phyloP scores from a whole-genome alignment of 2,888 invertebrate genomes.

The Gnatocerus cornutus region DNA sequence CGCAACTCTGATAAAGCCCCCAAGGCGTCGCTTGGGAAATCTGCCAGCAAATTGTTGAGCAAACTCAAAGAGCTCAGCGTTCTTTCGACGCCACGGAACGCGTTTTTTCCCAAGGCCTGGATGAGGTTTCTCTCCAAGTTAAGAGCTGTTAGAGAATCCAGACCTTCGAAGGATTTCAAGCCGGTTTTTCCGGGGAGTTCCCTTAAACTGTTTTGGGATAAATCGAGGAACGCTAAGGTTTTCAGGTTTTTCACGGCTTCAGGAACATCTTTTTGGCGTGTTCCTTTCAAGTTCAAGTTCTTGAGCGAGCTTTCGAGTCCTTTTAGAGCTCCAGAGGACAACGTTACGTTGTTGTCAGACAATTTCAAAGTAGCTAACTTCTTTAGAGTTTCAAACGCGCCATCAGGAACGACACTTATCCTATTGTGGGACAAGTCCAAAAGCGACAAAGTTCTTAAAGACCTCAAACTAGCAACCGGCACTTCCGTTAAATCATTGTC shows the following conservation, averaged over 20 bases:
- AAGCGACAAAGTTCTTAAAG: conserved; percentile 81
- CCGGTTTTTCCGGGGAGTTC: conserved; percentile 83
- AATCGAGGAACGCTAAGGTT: conserved; percentile 89
- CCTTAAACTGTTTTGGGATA: conserved; percentile 90
- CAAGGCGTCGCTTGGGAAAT: conserved; percentile 89
- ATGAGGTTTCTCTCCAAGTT: conserved; percentile 92
- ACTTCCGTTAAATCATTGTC: conserved; percentile 87
- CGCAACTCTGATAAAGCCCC: conserved; percentile 84
- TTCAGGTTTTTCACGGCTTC: conserved; percentile 84
- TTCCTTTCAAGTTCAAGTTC: conserved; percentile 92
- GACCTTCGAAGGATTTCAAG: conserved; percentile 80
- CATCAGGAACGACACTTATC: conserved; percentile 81
- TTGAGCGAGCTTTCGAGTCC: conserved; percentile 88
- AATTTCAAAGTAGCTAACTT: conserved; percentile 87
- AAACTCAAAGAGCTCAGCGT: conserved; percentile 91
- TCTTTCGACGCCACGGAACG: conserved; percentile 86
- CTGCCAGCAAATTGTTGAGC: conserved; percentile 89
- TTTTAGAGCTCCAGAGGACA: conserved; percentile 81
- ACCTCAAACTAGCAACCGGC: conserved; percentile 82
- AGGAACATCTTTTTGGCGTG: conserved; percentile 85
- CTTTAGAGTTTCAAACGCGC: conserved; percentile 82
- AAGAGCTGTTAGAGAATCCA: conserved; percentile 88
- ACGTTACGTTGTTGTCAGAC: conserved; percentile 89
- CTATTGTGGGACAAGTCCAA: conserved; percentile 90
- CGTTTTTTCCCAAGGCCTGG: conserved; percentile 82